phyloP scores from a whole-genome alignment of 2,888 invertebrate species.

The Mycalesis mineus region DNA sequence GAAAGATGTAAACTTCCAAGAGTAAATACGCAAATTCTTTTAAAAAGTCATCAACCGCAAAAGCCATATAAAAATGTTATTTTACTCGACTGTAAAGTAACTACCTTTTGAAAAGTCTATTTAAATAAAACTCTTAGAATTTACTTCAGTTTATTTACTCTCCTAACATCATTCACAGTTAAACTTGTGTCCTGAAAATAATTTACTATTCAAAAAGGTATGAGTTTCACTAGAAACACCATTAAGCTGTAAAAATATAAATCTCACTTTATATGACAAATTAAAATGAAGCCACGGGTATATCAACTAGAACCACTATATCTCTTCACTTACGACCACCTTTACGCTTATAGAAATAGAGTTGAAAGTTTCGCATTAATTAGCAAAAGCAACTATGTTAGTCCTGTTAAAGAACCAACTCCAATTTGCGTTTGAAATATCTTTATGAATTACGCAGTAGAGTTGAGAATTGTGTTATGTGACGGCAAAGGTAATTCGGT shows the following conservation, averaged over 20 bases:
- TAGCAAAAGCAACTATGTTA: neutral
- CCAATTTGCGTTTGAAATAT: neutral
- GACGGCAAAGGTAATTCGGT: conserved; percentile 2
- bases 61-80: too few relatives aligned
- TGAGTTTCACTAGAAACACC: conserved; percentile 11
- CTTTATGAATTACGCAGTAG: conserved; percentile 4
- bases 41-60: too few relatives aligned
- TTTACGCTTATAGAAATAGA: conserved; percentile 2
- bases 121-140: too few relatives aligned
- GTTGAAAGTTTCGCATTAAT: conserved; percentile 6
- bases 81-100: too few relatives aligned
- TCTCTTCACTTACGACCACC: neutral
- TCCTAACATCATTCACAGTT: neutral
- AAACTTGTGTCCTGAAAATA: conserved; percentile 4
- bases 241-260: conserved; percentile 32
- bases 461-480: conserved; percentile 1
- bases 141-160: neutral
- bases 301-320: conserved; percentile 14
- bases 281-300: conserved; percentile 29
- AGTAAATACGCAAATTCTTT: too few relatives aligned
- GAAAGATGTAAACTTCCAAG: too few relatives aligned
- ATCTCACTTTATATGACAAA: conserved; percentile 35
- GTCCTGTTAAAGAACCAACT: conserved; percentile 7
- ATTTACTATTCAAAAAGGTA: conserved; percentile 9
- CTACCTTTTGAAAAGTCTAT: too few relatives aligned